Evolutionary conservation across 1,140 invertebrate genomes (phyloP), one percentile per base, ranked within the genome.

Genomic region (Pseudomyrmex sp.): DNA sequence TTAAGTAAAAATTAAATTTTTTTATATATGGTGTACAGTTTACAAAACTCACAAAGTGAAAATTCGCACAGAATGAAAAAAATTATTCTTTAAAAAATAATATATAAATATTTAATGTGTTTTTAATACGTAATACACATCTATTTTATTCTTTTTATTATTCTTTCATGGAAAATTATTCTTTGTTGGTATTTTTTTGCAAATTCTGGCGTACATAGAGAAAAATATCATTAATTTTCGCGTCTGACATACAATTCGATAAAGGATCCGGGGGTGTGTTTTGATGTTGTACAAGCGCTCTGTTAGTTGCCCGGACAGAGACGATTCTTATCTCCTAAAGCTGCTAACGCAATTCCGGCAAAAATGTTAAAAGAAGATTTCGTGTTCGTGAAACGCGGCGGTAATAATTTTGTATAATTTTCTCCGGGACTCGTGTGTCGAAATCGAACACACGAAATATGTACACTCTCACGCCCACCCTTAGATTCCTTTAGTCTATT

Each of bases 391-490:
- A 10, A 13, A 26, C 12, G 4, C 12, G 4, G n/a, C 23, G 58
- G 10, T 18, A 12, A 12, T 1, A 18, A 18, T 18, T 18, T 74
- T 20, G n/a, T 65, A 13, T 46, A 77, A 77, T 66, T n/a, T 8
- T 50, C 46, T 23, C 9, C 72, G 4, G 9, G 1, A n/a, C 35
- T 35, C 5, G 35, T 74, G 56, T 68, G 56, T 68, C 50, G 74
- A 54, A 77, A 77, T 77, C 48, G 35, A 35, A 35, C 35, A 7
- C 35, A 35, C 26, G n/a, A 46, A 54, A 52, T 54, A 68, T 44
- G 48, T 58, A 2, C 74, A 15, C 26, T 68, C 13, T 77, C 48
- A 48, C 66, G 65, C 23, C 54, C 44, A 59, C 76, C 76, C 76
- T 80, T 80, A 61, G 23, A 80, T 18, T 48, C 9, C 18, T 20